Evolutionary conservation across 2,888 invertebrate genomes (phyloP).

Genomic region (Lamellibrachia columna): DNA sequence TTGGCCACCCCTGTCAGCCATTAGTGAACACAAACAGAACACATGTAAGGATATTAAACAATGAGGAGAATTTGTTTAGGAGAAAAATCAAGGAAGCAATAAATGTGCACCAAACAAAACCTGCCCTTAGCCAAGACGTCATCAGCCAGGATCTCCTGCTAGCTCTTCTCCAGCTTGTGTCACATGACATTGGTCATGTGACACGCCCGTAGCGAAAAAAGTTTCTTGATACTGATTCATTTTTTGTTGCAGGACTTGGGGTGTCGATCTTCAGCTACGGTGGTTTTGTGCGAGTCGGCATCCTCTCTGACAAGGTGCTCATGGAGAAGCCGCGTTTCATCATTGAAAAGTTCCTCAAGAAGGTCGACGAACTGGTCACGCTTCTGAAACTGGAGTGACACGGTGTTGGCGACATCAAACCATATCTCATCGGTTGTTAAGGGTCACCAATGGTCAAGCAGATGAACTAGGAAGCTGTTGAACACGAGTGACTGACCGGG

Average conservation of each 20-base stretch:
- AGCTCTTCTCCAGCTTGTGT: too few species aligned
- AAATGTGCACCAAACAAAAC: too few species aligned
- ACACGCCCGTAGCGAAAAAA: background rate
- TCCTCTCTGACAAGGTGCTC: slow-evolving; percentile 34
- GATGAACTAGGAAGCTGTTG: background rate
- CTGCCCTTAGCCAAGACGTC: too few species aligned
- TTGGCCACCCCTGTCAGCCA: too few species aligned
- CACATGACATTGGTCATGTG: too few species aligned
- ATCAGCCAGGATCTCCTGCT: too few species aligned
- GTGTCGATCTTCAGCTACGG: slow-evolving; percentile 40
- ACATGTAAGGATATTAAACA: too few species aligned
- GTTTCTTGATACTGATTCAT: background rate
- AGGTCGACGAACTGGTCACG: slow-evolving; percentile 33
- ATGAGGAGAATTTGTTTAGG: too few species aligned
- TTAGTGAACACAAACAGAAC: too few species aligned
- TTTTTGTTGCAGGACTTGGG: slow-evolving; percentile 35
- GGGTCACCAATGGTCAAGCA: background rate
- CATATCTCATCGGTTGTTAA: background rate
- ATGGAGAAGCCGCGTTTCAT: slow-evolving; percentile 33
- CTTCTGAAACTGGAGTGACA: slow-evolving; percentile 23
- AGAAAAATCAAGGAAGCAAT: too few species aligned
- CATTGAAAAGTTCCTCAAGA: slow-evolving; percentile 30
- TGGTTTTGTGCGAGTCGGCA: slow-evolving; percentile 36
- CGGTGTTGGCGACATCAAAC: background rate
- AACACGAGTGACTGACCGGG: background rate